Evolutionary conservation across 1,140 invertebrate genomes (phyloP).

Genomic region (Formica exsecta): DNA sequence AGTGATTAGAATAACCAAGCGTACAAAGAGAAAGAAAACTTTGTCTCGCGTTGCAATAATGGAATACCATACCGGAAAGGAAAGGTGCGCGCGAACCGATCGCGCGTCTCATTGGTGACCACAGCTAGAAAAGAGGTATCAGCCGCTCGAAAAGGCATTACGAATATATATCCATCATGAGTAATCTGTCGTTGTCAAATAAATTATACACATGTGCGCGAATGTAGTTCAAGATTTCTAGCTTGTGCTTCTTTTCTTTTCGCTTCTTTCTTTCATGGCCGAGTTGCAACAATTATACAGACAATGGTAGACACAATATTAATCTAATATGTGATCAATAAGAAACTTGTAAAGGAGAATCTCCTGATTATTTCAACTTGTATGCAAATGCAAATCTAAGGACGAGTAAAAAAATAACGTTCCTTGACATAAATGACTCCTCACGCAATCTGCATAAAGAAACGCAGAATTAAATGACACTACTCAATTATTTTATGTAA

Average conservation of each 20-base stretch:
- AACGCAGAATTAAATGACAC: neutral
- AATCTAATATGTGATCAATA: neutral
- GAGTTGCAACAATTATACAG: neutral
- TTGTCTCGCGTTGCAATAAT: conserved; percentile 32
- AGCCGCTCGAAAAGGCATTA: conserved; percentile 3
- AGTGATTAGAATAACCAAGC: neutral
- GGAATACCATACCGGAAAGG: conserved; percentile 28
- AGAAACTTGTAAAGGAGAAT: neutral
- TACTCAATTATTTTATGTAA: conserved; percentile 7
- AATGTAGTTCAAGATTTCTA: conserved; percentile 28
- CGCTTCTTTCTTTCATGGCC: no score
- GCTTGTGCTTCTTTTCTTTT: neutral
- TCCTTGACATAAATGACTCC: neutral
- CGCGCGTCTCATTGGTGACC: neutral
- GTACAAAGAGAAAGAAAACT: conserved; percentile 9
- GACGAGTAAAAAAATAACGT: neutral
- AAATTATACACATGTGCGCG: neutral
- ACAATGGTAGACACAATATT: neutral
- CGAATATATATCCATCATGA: neutral
- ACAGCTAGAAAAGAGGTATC: conserved; percentile 11
- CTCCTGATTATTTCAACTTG: neutral
- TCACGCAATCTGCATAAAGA: neutral
- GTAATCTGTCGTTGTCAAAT: conserved; percentile 27
- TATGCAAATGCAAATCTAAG: neutral
- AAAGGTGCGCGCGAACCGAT: neutral